These are phyloP conservation scores for Corythornis leucogaster DNA, from an alignment of 2,797 vertebrate genomes.

Conservation along the genomic window DNA sequence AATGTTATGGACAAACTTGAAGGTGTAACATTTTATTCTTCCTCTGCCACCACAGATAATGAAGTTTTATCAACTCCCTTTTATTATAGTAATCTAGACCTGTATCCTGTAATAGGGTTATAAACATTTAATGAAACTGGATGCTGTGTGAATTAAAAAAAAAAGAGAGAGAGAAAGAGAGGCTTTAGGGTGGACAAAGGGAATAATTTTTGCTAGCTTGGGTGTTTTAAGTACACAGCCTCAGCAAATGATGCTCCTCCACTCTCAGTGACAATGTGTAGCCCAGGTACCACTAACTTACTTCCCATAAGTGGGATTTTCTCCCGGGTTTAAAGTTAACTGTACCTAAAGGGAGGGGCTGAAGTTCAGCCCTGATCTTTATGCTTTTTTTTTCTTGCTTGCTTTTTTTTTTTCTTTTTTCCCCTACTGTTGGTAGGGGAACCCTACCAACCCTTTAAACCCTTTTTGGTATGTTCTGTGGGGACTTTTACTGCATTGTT, in stretches of 20 bases:
- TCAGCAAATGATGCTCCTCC: neutral
- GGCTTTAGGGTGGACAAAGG: slow-evolving; percentile 47
- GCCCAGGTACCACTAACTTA: neutral
- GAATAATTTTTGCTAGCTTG: slow-evolving; percentile 5
- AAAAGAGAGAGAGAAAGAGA: neutral
- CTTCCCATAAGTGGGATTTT: neutral
- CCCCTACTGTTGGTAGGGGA: too few relatives aligned
- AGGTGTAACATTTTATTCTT: slow-evolving; percentile 76
- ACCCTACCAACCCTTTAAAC: neutral
- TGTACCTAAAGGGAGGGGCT: neutral
- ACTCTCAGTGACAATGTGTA: rapidly evolving
- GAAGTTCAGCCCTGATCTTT: neutral
- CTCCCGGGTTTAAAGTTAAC: neutral
- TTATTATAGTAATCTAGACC: slow-evolving; percentile 78
- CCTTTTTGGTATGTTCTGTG: neutral
- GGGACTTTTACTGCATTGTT: neutral
- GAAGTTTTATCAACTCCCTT: slow-evolving; percentile 81
- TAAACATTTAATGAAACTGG: slow-evolving; percentile 81
- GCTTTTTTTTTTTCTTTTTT: neutral
- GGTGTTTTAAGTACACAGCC: neutral
- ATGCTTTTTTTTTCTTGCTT: neutral
- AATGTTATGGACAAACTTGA: slow-evolving; percentile 70
- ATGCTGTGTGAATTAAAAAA: slow-evolving; percentile 50
- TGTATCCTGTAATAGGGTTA: slow-evolving; percentile 76
- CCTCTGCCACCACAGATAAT: slow-evolving; percentile 74